A percentile compares a stretch with the other conserved stretches of the same genome.
Evolutionary conservation across 2,113 vertebrate species (phyloP).

Genomic region (Oryzias woworae): DNA sequence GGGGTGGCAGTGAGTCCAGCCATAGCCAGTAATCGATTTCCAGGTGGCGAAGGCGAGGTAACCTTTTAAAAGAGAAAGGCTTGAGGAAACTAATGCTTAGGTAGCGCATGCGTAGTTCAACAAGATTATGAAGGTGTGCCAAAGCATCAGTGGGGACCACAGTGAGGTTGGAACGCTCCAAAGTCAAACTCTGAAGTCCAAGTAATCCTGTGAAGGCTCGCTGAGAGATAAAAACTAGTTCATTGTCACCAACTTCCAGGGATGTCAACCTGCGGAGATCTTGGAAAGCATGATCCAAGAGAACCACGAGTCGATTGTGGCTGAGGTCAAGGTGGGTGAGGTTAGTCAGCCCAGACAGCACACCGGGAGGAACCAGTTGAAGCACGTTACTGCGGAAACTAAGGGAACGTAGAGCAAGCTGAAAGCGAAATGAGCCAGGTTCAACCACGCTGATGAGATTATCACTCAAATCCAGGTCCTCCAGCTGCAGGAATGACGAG

Average conservation of each 20-base stretch:
- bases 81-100: constrained; percentile 77
- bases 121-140: constrained; percentile 72
- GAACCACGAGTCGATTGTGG: constrained; percentile 96
- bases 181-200: constrained; percentile 87
- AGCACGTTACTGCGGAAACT: constrained; percentile 92
- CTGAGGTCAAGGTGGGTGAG: constrained; percentile 94
- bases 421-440: constrained; percentile 91
- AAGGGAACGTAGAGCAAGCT: constrained; percentile 88
- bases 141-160: constrained; percentile 79
- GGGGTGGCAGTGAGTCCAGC: constrained; percentile 88
- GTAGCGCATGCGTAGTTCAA: constrained; percentile 69
- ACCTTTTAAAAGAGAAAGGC: constrained; percentile 91
- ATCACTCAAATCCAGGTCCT: constrained; percentile 94
- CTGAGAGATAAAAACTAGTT: constrained; percentile 94
- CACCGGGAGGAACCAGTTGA: constrained; percentile 89
- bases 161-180: constrained; percentile 95
- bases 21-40: constrained; percentile 93
- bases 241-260: constrained; percentile 94
- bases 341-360: constrained; percentile 92
- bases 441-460: constrained; percentile 92
- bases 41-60: constrained; percentile 86
- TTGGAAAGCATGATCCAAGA: constrained; percentile 97
- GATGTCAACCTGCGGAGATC: constrained; percentile 90
- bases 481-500: constrained; percentile 89
- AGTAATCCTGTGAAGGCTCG: constrained; percentile 92